Evolutionary conservation across 2,888 invertebrate species (phyloP), one percentile per base, ranked within the genome.

Genomic region (Ectobius pallidus): DNA sequence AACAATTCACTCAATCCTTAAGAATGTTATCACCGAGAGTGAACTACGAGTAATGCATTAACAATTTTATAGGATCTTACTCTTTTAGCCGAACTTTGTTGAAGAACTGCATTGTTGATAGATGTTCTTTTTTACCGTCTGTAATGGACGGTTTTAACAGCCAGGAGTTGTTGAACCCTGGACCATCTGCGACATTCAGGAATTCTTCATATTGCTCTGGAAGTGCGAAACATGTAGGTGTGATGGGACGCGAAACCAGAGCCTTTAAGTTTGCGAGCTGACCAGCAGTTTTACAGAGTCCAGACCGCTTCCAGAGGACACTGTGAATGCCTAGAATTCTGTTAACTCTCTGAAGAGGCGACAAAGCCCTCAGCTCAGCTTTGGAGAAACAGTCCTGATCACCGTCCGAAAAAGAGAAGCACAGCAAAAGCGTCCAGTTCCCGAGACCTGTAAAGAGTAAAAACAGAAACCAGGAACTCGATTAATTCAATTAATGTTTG

Each of bases 121-220:
- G 34, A 32, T 62, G 74, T 20, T 73, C 61, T 9, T 68, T 69
- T 14, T 58, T 63, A 3, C 67, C 73, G 7, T 44, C 49, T 6
- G 42, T 6, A 1, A n/a, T 18, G 1, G 65, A 44, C 1, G 73
- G 52, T 65, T 75, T 75, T 1, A 75, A 46, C 11, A 75, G 16
- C 75, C 75, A 75, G 7, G 75, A 58, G 11, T 16, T 27, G 65
- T 74, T 73, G 65, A 69, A 71, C 39, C 39, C 73, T 2, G 72
- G 55, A 1, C 73, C 79, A 70, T 80, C 79, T 7, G 79, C 79
- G 1, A 78, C 78, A 39, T 79, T 78, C 6, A 80, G 74, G 69
- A 80, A 80, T 52, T 78, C 77, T 55, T 79, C 78, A 68, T 77
- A 78, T 71, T 81, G 79, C 18, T 76, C 73, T 1, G 81, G 81